Evolutionary conservation across 1,140 invertebrate species (phyloP), one percentile per base, ranked within the genome.

Genomic region (Popillia japonica): DNA sequence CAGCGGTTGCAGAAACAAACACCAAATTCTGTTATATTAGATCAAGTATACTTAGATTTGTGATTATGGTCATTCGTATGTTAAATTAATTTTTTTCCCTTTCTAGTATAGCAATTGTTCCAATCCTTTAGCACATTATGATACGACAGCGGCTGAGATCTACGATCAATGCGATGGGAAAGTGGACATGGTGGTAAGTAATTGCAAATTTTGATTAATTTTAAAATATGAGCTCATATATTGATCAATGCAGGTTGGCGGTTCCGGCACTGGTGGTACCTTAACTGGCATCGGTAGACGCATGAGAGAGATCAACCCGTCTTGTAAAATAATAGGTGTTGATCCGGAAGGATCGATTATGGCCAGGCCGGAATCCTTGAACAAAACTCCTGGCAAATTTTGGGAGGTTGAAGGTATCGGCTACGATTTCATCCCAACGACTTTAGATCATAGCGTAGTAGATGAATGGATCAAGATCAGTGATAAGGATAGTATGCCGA

Each of bases 111-210:
- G 91, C 0, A 96, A 96, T 89, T 84, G 92, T 77, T 92, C 93
- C 75, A 98, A 98, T 88, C 96, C 96, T 8, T 84, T 98, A 78
- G 95, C 96, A 2, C 97, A 98, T 87, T 98, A 97, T 86, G 96
- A 98, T 84, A 90, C 90, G 76, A 98, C 97, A 27, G 96, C 91
- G 3, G 92, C 92, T 78, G 96, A 98, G 88, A 97, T 98, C 81
- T 87, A 96, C 23, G 88, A 92, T 72, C 92, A 94, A 78, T 92
- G 92, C 82, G 92, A 93, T 81, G 92, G 94, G 78, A 91, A 92
- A 83, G 83, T 97, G 17, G 94, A 97, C 87, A 95, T 96, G 90
- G 83, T 96, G n/a, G 92, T 80, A 80, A 72, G 79, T 80, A 76
- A 17, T 34, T n/a, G n/a, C n/a, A n/a, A n/a, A n/a, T n/a, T n/a